Percentiles rank a stretch among this genome's conserved stretches.
Evolutionary conservation across 2,888 invertebrate species (phyloP).

Genomic region (Agrotis puta): DNA sequence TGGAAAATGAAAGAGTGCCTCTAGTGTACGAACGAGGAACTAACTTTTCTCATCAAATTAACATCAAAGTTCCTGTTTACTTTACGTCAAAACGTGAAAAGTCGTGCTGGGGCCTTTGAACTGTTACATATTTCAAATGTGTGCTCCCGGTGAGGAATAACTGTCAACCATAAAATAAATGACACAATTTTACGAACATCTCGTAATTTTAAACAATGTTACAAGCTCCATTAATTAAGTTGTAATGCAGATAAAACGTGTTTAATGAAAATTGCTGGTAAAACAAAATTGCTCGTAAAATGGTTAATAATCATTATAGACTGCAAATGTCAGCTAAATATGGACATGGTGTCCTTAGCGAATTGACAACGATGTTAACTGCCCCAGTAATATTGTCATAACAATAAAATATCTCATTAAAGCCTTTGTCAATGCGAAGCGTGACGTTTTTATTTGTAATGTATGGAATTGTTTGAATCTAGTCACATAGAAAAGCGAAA

Average conservation of each 20-base stretch:
- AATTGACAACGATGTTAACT: background rate
- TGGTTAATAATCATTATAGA: background rate
- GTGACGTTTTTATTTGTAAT: no score
- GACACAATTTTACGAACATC: background rate
- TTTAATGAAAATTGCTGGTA: conserved; percentile 9
- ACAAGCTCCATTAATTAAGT: conserved; percentile 14
- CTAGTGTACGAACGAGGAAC: no score
- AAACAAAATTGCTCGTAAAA: conserved; percentile 17
- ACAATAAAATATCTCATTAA: conserved; percentile 7
- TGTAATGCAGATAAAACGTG: conserved; percentile 7
- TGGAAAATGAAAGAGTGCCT: no score
- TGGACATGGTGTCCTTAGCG: background rate
- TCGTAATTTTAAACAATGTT: background rate
- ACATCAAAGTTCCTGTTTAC: no score
- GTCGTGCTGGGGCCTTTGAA: no score
- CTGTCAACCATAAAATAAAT: conserved; percentile 28
- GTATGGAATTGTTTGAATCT: no score
- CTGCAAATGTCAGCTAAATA: conserved; percentile 9
- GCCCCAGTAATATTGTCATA: background rate
- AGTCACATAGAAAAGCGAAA: no score
- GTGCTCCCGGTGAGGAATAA: no score
- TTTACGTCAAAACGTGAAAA: no score
- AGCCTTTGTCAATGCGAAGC: no score
- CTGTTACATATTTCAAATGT: no score
- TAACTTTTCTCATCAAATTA: no score